Percentiles rank a stretch among this genome's conserved stretches.
phyloP scores from a whole-genome alignment of 2,113 vertebrate species.

The Oncorhynchus nerka region DNA sequence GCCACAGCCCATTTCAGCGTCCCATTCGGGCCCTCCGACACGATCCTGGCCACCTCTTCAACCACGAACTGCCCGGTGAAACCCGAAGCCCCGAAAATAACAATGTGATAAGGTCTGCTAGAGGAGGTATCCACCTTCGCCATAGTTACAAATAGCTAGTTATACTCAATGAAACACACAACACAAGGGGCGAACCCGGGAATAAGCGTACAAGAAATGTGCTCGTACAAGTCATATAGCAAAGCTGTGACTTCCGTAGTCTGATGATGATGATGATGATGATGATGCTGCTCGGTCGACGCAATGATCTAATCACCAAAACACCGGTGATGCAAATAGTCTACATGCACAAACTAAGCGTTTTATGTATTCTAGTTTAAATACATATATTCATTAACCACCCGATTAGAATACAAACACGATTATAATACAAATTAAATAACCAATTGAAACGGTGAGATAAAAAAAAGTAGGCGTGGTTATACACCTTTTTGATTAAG shows the following conservation, averaged over 20 bases:
- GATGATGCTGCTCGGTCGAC: background rate
- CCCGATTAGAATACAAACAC: too few relatives aligned
- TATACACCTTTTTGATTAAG: background rate
- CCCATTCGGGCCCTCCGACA: constrained; percentile 66
- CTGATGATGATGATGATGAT: background rate
- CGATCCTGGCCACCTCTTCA: constrained; percentile 83
- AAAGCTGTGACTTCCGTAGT: background rate
- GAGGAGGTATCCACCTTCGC: constrained; percentile 58
- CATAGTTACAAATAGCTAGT: constrained; percentile 45
- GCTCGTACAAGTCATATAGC: background rate
- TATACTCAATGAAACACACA: background rate
- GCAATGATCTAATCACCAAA: too few relatives aligned
- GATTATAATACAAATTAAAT: too few relatives aligned
- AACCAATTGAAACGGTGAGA: background rate
- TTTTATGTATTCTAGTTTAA: background rate
- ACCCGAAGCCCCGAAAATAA: constrained; percentile 90
- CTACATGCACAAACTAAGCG: background rate
- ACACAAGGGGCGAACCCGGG: background rate
- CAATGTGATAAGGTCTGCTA: constrained; percentile 76
- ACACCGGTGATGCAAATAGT: background rate
- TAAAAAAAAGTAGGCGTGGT: background rate
- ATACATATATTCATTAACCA: background rate
- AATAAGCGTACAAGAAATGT: background rate
- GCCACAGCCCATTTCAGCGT: constrained; percentile 87
- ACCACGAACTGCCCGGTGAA: constrained; percentile 94